phyloP scores from a whole-genome alignment of 2,113 vertebrate genomes.

The Chaetops frenatus region DNA sequence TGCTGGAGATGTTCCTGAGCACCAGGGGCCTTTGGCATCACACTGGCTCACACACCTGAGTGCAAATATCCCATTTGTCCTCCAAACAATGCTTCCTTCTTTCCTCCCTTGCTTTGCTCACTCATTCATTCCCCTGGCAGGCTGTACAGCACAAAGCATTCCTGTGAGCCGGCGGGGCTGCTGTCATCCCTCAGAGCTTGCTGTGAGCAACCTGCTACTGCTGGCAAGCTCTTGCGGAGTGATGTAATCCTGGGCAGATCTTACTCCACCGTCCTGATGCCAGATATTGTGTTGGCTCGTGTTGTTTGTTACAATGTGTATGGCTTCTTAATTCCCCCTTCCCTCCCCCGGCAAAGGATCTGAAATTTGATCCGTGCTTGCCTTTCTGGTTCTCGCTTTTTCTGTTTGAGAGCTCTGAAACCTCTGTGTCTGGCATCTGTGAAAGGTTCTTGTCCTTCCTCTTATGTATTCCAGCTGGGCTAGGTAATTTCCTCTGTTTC shows the following conservation, averaged over 20 bases:
- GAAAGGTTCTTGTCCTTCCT: not conserved
- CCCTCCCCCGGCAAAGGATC: not conserved
- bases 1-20: not conserved
- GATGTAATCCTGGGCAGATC: conserved; percentile 30
- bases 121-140: not conserved
- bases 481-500: conserved; percentile 13
- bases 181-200: conserved; percentile 2
- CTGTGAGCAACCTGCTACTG: conserved; percentile 53
- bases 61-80: not conserved
- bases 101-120: not conserved
- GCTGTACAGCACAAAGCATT: conserved; percentile 32
- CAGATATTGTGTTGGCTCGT: not conserved
- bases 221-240: conserved; percentile 7
- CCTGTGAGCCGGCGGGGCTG: conserved; percentile 21
- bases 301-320: not conserved
- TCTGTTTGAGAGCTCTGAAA: not conserved
- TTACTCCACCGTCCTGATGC: not conserved
- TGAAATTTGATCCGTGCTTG: not conserved
- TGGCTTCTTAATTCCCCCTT: not conserved
- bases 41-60: not conserved
- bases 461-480: not conserved
- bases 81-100: conserved; percentile 40
- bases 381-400: not conserved
- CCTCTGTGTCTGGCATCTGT: not conserved
- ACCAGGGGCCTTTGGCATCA: not conserved